Evolutionary conservation across 2,113 vertebrate species (phyloP), one percentile per base, ranked within the genome.

Genomic region (Phrynocephalus versicolor): DNA sequence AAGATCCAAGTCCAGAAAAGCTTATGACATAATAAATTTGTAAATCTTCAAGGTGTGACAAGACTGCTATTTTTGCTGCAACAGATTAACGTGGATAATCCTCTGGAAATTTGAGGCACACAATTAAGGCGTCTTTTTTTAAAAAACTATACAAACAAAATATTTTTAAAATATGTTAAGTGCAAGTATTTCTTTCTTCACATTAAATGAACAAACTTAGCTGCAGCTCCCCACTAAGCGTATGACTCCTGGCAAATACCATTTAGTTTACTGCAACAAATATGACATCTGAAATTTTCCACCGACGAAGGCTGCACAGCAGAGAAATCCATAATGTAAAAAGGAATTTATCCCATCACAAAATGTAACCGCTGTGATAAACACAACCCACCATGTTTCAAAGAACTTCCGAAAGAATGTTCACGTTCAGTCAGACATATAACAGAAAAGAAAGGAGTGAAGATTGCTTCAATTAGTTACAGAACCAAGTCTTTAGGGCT

Each of bases 231-330:
- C 73, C 27, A 3, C 0, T 19, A 18, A 64, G 39, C n/a, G 27
- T n/a, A 0, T 1, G 8, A 13, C 0, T 65, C 62, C 16, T 27
- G 15, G 64, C 57, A 10, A 3, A 21, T 1, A 35, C 6, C 18
- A 21, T 12, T 58, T 77, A 27, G 64, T 0, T 0, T 1, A 30
- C 27, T 82, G 57, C 1, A 0, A 73, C 2, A 10, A 27, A 37
- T 2, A 69, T 35, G 0, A 13, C 0, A 64, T 0, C 67, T 2
- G 0, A 2, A 1, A 51, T 8, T 33, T 16, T 1, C 0, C 0
- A 0, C 33, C 1, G 10, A 18, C 39, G n/a, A 1, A 3, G 41
- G 81, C 25, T 41, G 33, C 23, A 1, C 0, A 1, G 1, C 41
- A 3, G 0, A 60, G 23, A 57, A 21, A 45, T 1, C 3, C 12